Evolutionary conservation across 2,888 invertebrate genomes (phyloP).

Genomic region (Pandemis heparana): DNA sequence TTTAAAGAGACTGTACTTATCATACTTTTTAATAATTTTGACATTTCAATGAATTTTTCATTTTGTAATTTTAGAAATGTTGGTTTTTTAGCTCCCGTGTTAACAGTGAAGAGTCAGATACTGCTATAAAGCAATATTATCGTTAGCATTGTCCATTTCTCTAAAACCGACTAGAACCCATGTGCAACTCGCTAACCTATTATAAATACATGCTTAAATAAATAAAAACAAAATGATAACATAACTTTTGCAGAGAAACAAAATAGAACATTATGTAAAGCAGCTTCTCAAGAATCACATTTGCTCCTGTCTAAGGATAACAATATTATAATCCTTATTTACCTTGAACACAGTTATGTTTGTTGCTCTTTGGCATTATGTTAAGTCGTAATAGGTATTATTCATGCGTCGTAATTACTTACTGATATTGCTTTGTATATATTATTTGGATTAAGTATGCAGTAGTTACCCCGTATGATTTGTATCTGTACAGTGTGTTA

Average conservation of each 20-base stretch:
- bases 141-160: background rate
- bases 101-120: too few species aligned
- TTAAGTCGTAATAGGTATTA: background rate
- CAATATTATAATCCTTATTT: slow-evolving; percentile 29
- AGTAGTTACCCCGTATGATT: too few species aligned
- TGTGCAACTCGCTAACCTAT: background rate
- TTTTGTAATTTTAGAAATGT: too few species aligned
- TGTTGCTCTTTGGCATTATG: slow-evolving; percentile 21
- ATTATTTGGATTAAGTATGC: too few species aligned
- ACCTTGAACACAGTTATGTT: slow-evolving; percentile 6
- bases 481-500: too few species aligned
- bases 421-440: background rate
- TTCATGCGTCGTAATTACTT: background rate
- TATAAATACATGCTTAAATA: background rate
- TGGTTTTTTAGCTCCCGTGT: too few species aligned
- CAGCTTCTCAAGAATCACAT: slow-evolving; percentile 16
- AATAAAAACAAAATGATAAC: background rate
- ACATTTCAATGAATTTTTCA: too few species aligned
- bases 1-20: too few species aligned
- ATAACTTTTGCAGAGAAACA: background rate
- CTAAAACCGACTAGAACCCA: background rate
- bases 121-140: too few species aligned
- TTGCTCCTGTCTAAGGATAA: background rate
- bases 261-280: slow-evolving; percentile 20
- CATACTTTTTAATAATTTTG: too few species aligned